A percentile compares a stretch with the other conserved stretches of the same genome.
Conservation (phyloP, 2,113 vertebrate species). For the Alethe castanea region DNA sequence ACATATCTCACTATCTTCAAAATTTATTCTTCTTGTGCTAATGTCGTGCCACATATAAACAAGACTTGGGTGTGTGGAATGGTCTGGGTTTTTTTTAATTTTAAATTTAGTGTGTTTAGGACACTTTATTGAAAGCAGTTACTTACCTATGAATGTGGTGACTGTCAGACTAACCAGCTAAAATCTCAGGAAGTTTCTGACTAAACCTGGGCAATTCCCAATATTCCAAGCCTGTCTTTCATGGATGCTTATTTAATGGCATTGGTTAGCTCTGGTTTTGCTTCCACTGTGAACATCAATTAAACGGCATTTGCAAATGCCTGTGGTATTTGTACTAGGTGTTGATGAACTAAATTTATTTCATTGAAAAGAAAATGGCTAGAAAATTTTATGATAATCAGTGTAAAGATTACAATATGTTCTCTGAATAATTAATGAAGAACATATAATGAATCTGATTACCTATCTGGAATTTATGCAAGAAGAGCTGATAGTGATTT, state of each 20-base stretch:
- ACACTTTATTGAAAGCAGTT: neutral
- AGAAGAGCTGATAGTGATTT: neutral
- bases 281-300: neutral
- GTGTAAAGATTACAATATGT: neutral
- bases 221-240: neutral
- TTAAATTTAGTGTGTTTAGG: neutral
- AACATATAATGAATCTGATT: neutral
- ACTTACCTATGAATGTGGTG: neutral
- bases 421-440: neutral
- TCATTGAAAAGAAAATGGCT: neutral
- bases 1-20: neutral
- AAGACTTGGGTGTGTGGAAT: neutral
- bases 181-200: neutral
- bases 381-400: neutral
- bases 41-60: neutral
- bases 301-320: neutral
- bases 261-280: neutral
- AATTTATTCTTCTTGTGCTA: neutral
- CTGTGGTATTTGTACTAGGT: neutral
- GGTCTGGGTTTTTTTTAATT: neutral
- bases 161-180: neutral
- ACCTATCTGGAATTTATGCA: neutral
- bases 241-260: neutral
- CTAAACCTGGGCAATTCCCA: neutral
- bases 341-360: neutral